Conservation (phyloP, 2,888 invertebrate genomes). For the Drosophila melanosoma region DNA sequence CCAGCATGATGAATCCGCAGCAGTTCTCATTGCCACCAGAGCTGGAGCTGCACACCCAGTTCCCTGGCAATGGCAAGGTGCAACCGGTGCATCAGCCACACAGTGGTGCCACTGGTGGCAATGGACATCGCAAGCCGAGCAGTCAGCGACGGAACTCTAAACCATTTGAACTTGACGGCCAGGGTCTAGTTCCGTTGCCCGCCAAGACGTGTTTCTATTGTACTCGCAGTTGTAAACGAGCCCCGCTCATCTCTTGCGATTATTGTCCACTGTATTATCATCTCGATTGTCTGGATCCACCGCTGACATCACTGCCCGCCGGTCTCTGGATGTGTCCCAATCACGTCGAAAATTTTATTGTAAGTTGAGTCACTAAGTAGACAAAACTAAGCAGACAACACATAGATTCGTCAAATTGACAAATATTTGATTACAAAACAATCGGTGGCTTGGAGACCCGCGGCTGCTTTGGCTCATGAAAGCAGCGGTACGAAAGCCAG, state of each 20-base stretch:
- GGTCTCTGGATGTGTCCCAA: constrained; percentile 99
- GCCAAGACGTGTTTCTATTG: constrained; percentile 94
- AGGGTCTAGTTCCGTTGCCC: constrained; percentile 91
- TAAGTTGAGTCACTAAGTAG: constrained; percentile 84
- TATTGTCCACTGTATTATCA: constrained; percentile 96
- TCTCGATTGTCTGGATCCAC: constrained; percentile 97
- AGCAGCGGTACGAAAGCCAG: too few species aligned
- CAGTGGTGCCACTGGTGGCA: constrained; percentile 38
- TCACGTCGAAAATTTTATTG: constrained; percentile 95
- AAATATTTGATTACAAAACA: too few species aligned
- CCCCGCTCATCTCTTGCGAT: constrained; percentile 95
- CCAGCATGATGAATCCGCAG: constrained; percentile 93
- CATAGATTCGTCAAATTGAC: too few species aligned
- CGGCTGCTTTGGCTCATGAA: too few species aligned
- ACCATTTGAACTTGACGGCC: constrained; percentile 87
- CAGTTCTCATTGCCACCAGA: constrained; percentile 95
- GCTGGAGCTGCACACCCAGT: constrained; percentile 90
- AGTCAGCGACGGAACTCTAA: constrained; percentile 82
- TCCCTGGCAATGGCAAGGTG: constrained; percentile 94
- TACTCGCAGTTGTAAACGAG: constrained; percentile 92
- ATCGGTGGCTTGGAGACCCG: too few species aligned
- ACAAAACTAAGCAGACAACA: too few species aligned
- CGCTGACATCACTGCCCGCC: constrained; percentile 93
- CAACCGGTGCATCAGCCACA: constrained; percentile 73
- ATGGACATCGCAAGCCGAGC: constrained; percentile 75